These are phyloP conservation scores for Brevimyrus niger DNA, from an alignment of 2,113 vertebrate genomes.

Conservation along the genomic window DNA sequence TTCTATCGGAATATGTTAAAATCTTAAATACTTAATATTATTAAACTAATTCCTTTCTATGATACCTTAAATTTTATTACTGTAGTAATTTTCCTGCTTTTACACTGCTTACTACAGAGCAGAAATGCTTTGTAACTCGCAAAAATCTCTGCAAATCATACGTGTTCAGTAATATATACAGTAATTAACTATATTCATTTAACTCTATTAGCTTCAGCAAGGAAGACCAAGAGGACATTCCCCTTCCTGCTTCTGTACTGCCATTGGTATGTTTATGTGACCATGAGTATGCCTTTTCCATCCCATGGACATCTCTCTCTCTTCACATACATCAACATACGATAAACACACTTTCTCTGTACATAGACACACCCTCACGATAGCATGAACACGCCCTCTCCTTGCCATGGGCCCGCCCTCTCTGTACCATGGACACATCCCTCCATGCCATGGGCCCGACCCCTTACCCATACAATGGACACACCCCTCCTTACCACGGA, in stretches of 20 bases:
- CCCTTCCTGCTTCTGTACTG: not conserved
- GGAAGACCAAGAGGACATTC: not conserved
- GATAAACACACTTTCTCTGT: not conserved
- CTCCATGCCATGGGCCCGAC: not conserved
- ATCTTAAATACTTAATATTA: conserved; percentile 1
- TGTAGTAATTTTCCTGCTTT: not conserved
- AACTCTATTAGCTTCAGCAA: not conserved
- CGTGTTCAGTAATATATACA: not conserved
- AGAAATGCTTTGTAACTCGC: not conserved
- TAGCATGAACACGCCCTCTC: not conserved
- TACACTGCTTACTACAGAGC: not conserved
- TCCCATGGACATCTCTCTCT: not conserved
- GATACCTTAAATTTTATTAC: not conserved
- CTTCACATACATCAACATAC: not conserved
- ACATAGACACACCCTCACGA: not conserved
- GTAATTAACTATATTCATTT: not conserved
- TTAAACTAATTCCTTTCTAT: not conserved
- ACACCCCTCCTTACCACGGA: not conserved
- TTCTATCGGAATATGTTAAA: conserved; percentile 7
- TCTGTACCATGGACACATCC: not conserved
- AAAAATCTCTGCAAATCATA: not conserved
- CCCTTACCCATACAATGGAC: not conserved
- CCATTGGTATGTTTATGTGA: not conserved
- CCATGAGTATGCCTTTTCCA: not conserved
- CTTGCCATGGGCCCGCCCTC: not conserved